Evolutionary conservation across 1,140 invertebrate species (phyloP), one percentile per base, ranked within the genome.

Genomic region (Planococcus citri): DNA sequence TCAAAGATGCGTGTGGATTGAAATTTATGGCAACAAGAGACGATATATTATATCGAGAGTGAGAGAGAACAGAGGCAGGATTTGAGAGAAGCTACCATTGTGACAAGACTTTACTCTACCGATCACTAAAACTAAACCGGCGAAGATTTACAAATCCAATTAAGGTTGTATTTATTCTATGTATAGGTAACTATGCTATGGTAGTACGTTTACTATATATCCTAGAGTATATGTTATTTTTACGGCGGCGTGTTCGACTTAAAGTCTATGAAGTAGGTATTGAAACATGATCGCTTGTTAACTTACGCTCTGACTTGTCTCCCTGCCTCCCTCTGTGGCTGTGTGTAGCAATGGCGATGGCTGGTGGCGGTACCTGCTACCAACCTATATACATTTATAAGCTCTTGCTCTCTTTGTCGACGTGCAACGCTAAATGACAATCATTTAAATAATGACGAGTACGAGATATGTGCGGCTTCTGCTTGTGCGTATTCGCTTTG

Each of bases 241-340:
- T 33, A 33, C 41, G 41, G 12, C 41, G 41, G 41, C n/a, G n/a
- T 51, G 10, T 20, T 51, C 41, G 41, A 6, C 41, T 14, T 51
- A 37, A 20, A 51, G 41, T 14, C 29, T 33, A 51, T 51, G 41
- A 20, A 20, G 33, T 37, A 14, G 14, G 41, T 51, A 51, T 51
- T 51, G 41, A 51, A 51, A 51, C 41, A 51, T 51, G 41, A 51
- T 51, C 41, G 41, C 41, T 51, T 51, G 41, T 51, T 51, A 51
- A 51, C 2, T n/a, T 51, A n/a, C 12, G 12, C 41, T n/a, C 41
- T n/a, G n/a, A n/a, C n/a, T n/a, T n/a, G n/a, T n/a, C n/a, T n/a
- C n/a, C n/a, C n/a, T n/a, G n/a, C n/a, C n/a, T n/a, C n/a, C n/a
- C n/a, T n/a, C n/a, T n/a, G n/a, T n/a, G n/a, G n/a, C n/a, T n/a